Evolutionary conservation across 2,113 vertebrate species (phyloP).

Genomic region (Ctenomys sociabilis): DNA sequence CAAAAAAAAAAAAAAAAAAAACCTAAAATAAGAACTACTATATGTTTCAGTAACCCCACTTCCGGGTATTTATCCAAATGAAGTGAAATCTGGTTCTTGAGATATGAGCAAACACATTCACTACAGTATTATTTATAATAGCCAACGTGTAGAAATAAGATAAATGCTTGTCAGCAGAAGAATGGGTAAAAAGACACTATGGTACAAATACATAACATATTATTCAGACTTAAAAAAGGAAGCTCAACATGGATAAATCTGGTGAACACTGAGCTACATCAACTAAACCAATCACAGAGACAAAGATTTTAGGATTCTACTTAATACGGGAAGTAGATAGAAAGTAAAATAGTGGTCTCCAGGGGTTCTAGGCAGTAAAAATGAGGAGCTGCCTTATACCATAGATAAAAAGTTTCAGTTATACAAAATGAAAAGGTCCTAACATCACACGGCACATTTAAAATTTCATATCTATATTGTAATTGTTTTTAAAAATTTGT

Average conservation of each 20-base stretch:
- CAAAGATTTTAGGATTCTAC: background rate
- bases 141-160: background rate
- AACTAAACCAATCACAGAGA: background rate
- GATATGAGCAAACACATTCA: background rate
- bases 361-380: background rate
- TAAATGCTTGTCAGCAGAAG: background rate
- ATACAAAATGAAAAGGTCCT: background rate
- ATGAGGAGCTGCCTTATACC: background rate
- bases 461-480: background rate
- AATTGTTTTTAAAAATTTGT: background rate
- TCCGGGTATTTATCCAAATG: background rate
- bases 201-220: background rate
- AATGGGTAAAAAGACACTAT: background rate
- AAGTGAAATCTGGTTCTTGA: background rate
- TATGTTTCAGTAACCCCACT: background rate
- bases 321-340: background rate
- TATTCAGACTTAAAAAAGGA: background rate
- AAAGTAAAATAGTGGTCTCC: background rate
- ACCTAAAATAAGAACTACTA: background rate
- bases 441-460: background rate
- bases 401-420: background rate
- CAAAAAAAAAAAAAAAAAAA: too few relatives aligned
- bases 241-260: background rate
- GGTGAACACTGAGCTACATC: background rate
- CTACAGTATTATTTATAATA: background rate